Percentiles rank a stretch among this genome's conserved stretches.
Conservation (phyloP, 2,113 vertebrate genomes). For the Cheirogaleus medius region DNA sequence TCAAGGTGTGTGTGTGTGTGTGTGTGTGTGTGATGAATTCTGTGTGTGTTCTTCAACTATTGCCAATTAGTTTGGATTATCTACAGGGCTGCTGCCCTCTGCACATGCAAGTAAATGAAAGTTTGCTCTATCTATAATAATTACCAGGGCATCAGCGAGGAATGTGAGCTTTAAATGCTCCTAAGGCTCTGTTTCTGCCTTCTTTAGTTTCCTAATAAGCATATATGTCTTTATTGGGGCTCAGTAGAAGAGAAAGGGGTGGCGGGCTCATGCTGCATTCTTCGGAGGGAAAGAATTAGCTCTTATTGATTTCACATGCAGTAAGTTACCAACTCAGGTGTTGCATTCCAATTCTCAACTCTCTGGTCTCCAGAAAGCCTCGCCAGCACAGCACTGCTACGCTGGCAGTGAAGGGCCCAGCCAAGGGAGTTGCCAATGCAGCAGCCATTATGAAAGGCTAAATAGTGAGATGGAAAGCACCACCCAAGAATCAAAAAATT, state of each 20-base stretch:
- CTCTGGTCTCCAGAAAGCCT: background rate
- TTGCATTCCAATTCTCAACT: background rate
- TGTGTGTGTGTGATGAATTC: background rate
- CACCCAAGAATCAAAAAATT: background rate
- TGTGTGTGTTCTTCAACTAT: background rate
- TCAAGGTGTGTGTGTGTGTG: background rate
- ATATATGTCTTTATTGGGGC: background rate
- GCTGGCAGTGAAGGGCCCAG: background rate
- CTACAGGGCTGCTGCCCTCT: background rate
- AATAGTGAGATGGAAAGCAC: background rate
- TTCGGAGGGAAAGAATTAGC: background rate
- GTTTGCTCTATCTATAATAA: background rate
- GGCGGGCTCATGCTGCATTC: background rate
- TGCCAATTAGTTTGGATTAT: background rate
- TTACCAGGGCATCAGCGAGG: background rate
- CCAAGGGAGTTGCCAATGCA: background rate
- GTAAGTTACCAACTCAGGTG: background rate
- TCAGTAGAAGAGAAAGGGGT: background rate
- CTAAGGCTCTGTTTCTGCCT: background rate
- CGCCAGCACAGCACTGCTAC: background rate
- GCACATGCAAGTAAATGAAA: background rate
- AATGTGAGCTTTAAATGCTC: background rate
- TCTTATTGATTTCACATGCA: background rate
- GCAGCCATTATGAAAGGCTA: background rate
- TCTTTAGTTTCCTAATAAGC: slow-evolving; percentile 23